Evolutionary conservation across 1,140 invertebrate species (phyloP).

Genomic region (Conus betulinus): DNA sequence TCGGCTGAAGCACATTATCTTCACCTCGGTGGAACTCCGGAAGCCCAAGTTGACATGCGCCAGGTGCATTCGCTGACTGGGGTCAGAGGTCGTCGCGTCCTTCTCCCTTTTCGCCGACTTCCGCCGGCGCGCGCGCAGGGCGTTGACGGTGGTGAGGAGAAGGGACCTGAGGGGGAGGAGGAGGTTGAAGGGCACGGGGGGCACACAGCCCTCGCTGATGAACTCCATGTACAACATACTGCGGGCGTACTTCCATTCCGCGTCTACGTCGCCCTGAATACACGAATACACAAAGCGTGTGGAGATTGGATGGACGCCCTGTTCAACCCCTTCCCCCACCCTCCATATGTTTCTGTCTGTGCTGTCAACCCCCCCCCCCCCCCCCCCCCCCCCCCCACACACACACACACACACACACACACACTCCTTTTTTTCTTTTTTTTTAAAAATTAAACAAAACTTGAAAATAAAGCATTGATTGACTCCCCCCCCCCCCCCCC

Average conservation of each 20-base stretch:
- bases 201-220: constrained; percentile 89
- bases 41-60: neutral
- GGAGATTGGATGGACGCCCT: neutral
- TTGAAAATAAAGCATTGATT: too few species aligned
- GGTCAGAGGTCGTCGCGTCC: neutral
- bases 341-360: too few species aligned
- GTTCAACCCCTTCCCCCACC: neutral
- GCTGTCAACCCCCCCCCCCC: too few species aligned
- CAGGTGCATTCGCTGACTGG: neutral
- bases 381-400: too few species aligned
- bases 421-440: too few species aligned
- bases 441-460: too few species aligned
- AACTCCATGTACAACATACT: constrained; percentile 94
- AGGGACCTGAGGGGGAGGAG: constrained; percentile 85
- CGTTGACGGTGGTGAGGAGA: neutral
- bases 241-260: constrained; percentile 94
- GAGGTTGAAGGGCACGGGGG: constrained; percentile 92
- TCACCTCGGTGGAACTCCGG: neutral
- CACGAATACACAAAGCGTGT: constrained; percentile 40
- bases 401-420: too few species aligned
- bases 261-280: constrained; percentile 90
- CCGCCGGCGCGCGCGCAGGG: neutral
- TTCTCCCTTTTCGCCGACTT: neutral
- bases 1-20: too few species aligned
- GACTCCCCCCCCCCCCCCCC: too few species aligned